These are phyloP conservation scores for Amiota mariae DNA, from an alignment of 2,888 invertebrate genomes.

Conservation along the genomic window DNA sequence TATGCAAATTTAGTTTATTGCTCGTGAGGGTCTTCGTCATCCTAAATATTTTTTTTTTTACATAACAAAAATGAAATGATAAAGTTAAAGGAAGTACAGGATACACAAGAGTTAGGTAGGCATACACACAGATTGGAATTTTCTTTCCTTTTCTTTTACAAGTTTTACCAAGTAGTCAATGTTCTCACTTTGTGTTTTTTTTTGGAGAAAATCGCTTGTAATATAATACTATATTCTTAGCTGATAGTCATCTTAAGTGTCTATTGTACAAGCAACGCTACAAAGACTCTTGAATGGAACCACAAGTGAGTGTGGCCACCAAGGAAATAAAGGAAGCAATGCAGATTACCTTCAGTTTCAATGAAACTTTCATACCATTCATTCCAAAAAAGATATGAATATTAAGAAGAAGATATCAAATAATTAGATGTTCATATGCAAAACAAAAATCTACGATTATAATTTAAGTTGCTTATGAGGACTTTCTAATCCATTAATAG, in stretches of 20 bases:
- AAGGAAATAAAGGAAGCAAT: neutral
- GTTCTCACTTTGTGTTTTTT: neutral
- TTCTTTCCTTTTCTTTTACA: neutral
- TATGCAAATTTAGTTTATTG: constrained; percentile 40
- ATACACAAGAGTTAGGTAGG: neutral
- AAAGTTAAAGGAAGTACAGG: no score
- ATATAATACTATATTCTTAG: constrained; percentile 9
- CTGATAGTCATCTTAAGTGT: constrained; percentile 30
- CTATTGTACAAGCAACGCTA: neutral
- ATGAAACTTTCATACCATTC: no score
- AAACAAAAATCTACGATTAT: no score
- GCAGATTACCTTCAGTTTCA: neutral
- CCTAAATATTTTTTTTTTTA: no score
- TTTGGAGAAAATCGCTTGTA: neutral
- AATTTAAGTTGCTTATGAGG: no score
- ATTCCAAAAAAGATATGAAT: no score
- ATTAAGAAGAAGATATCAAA: no score
- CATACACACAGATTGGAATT: neutral
- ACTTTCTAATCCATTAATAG: no score
- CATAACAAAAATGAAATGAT: no score
- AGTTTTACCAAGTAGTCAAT: neutral
- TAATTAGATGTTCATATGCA: no score
- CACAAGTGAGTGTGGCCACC: neutral
- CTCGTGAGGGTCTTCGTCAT: constrained; percentile 2
- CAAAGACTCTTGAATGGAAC: neutral